Evolutionary conservation across 2,888 invertebrate species (phyloP), one percentile per base, ranked within the genome.

Genomic region (Linyphia triangularis): DNA sequence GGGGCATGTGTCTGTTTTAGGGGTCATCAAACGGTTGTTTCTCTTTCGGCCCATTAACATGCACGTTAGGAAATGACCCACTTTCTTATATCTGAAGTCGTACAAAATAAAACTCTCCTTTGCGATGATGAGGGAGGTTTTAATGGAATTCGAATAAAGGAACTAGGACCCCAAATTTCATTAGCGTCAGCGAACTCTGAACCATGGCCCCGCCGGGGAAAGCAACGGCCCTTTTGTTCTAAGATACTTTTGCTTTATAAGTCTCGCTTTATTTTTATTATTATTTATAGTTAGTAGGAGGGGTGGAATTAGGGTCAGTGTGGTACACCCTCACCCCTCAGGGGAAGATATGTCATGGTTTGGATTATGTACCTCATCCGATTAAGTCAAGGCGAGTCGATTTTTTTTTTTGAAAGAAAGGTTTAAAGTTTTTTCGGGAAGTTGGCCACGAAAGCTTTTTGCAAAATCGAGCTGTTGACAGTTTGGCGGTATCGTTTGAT

Each of bases 121-220:
- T 30, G 10, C 19, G 67, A 81, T 51, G 33, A n/a, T 30, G 59
- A 69, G 37, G 81, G 81, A 69, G 81, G 81, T 22, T 51, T 51
- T 81, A 43, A 81, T 69, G 70, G 81, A 37, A 28, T 40, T 78
- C 51, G 79, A 40, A 67, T 67, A 79, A 81, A 81, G 37, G 28
- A 81, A 81, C 57, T 67, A 30, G 79, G 69, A 69, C 73, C 69
- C 61, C 26, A 37, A 61, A 70, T 85, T 86, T 86, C 85, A 86
- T 86, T 86, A 86, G 57, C 85, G 72, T 26, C 57, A 16, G 24
- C 33, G 85, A 86, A 43, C 85, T 86, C 22, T 86, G 85, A 86
- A 72, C 85, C 43, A 22, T 57, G 33, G 78, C 69, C 85, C 63
- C n/a, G 19, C 22, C 10, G 30, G 43, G 24, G 43, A 57, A 51